phyloP scores from a whole-genome alignment of 2,888 invertebrate genomes.

The Belgica antarctica region DNA sequence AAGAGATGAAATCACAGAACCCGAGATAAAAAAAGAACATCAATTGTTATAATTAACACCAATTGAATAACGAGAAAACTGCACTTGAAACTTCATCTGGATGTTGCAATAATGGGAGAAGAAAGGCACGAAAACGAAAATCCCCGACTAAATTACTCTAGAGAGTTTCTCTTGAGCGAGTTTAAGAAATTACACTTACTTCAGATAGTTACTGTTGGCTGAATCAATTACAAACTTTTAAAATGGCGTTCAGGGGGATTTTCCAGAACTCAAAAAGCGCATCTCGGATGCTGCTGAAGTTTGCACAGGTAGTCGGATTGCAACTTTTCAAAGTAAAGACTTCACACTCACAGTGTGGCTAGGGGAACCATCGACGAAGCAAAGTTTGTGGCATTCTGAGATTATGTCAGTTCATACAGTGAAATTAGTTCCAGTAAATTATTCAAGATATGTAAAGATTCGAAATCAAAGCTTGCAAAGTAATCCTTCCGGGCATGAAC shows the following conservation, averaged over 20 bases:
- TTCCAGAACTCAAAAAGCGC: background rate
- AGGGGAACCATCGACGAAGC: no score
- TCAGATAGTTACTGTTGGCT: background rate
- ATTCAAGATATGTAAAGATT: no score
- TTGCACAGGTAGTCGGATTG: background rate
- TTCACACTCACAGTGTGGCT: no score
- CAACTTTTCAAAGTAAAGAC: no score
- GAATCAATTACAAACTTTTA: background rate
- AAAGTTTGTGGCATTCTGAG: no score
- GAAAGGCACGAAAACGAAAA: background rate
- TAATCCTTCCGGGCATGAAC: no score
- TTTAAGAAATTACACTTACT: background rate
- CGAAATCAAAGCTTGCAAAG: no score
- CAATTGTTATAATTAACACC: conserved; percentile 43
- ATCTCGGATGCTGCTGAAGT: background rate
- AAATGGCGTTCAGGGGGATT: background rate
- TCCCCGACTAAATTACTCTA: no score
- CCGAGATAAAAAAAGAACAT: background rate
- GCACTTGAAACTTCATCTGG: conserved; percentile 43
- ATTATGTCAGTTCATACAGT: no score
- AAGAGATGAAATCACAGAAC: background rate
- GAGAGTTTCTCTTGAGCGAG: background rate
- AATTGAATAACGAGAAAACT: conserved; percentile 33
- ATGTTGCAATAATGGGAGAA: conserved; percentile 41
- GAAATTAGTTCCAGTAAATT: no score